Evolutionary conservation across 2,888 invertebrate species (phyloP).

Genomic region (Plagodis pulveraria): DNA sequence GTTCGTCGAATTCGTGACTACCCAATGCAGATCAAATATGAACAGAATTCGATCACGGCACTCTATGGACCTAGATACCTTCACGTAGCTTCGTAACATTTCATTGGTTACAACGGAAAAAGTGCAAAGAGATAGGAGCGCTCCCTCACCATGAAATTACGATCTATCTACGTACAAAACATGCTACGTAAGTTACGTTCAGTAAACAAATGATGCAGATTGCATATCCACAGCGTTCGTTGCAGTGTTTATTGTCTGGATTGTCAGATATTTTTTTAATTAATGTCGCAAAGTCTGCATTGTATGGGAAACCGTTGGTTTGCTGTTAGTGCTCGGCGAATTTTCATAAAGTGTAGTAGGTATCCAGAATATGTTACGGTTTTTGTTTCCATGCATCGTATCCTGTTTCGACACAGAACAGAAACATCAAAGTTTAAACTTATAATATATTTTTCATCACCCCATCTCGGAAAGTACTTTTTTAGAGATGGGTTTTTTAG

Average conservation of each 20-base stretch:
- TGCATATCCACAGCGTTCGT: constrained; percentile 23
- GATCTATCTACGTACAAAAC: constrained; percentile 15
- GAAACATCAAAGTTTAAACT: too few species aligned
- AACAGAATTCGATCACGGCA: constrained; percentile 55
- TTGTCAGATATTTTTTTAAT: constrained; percentile 3
- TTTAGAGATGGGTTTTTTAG: too few species aligned
- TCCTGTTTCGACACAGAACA: too few species aligned
- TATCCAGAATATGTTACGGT: too few species aligned
- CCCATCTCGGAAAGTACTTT: too few species aligned
- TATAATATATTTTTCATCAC: too few species aligned
- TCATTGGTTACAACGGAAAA: constrained; percentile 48
- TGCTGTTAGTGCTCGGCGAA: too few species aligned
- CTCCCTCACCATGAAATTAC: constrained; percentile 41
- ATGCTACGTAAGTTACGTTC: constrained; percentile 19
- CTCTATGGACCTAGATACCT: constrained; percentile 41
- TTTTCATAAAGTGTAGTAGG: too few species aligned
- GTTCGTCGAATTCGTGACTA: constrained; percentile 53
- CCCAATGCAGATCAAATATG: constrained; percentile 64
- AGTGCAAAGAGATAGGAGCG: constrained; percentile 37
- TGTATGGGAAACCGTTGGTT: too few species aligned
- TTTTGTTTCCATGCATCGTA: too few species aligned
- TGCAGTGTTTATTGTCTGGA: constrained; percentile 16
- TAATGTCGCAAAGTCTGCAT: neutral
- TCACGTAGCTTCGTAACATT: constrained; percentile 41
- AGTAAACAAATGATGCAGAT: constrained; percentile 37